Conservation (phyloP, 2,888 invertebrate species). For the Cylindroiulus punctatus region DNA sequence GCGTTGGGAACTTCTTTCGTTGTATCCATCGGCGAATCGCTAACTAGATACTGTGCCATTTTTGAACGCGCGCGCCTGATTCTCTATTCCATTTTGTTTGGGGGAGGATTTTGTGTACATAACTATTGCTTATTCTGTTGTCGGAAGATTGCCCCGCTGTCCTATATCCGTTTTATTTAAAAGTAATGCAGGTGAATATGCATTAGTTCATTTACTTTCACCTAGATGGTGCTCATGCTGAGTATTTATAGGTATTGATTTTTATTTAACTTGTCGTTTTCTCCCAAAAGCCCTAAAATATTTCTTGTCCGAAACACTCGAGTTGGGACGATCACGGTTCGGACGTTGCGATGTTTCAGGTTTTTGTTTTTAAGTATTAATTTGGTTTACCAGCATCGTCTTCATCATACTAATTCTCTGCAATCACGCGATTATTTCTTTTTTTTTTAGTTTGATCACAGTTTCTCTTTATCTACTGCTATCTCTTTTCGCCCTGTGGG, state of each 20-base stretch:
- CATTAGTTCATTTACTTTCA: neutral
- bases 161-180: neutral
- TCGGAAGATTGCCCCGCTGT: neutral
- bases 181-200: neutral
- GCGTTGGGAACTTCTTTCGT: neutral
- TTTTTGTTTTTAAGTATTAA: neutral
- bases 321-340: neutral
- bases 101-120: neutral
- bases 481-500: conserved; percentile 20
- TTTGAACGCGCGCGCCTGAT: conserved; percentile 3
- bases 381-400: neutral
- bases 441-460: neutral
- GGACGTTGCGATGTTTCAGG: neutral
- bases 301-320: too few relatives aligned
- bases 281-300: too few relatives aligned
- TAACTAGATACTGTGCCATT: conserved; percentile 3
- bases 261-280: neutral
- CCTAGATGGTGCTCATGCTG: neutral
- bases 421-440: neutral
- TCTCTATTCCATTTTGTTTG: conserved; percentile 9
- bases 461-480: neutral
- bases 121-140: neutral
- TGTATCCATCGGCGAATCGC: neutral
- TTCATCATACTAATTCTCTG: neutral
- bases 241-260: conserved; percentile 21